Evolutionary conservation across 2,888 invertebrate species (phyloP), one percentile per base, ranked within the genome.

Genomic region (Ypsolopha sequella): DNA sequence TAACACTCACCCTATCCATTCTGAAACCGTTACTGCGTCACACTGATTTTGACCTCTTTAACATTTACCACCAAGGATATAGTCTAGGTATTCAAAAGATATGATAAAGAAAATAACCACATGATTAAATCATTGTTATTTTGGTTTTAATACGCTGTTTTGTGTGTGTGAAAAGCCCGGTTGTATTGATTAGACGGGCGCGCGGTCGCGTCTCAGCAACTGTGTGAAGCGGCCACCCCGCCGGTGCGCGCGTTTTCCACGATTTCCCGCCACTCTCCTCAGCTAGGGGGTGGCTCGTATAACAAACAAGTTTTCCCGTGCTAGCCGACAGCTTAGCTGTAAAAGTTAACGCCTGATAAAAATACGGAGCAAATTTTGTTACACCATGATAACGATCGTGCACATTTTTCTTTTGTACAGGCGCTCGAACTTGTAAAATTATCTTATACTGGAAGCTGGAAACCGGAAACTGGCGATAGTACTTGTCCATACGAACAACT

Each of bases 211-310:
- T 56, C 71, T 69, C 61, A 57, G 68, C 62, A 62, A 64, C 59
- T 57, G 57, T 60, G 61, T 63, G 64, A 64, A 14, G 63, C 59
- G 57, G 63, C 64, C 62, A 56, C 55, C 56, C 60, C 64, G 59
- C n/a, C n/a, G 51, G 61, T 81, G 84, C 81, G 84, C 85, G 73
- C 76, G 80, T 82, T 85, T 85, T 81, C 81, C 79, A 60, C 70
- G 58, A 65, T 82, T 85, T 82, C 81, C 79, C 74, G 69, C 73
- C 73, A 65, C 65, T 11, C 38, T n/a, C 35, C 24, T 33, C 24
- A 38, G 53, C 53, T 55, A 56, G 55, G 64, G 63, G 61, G 60
- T 60, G 60, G 57, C 56, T 64, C 58, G 47, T 52, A 61, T 14
- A 68, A 68, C 66, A 43, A 6, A 43, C 43, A 8, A 13, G 14